These are phyloP conservation scores for Ischnura elegans DNA, from an alignment of 2,888 invertebrate species.

Conservation along the genomic window DNA sequence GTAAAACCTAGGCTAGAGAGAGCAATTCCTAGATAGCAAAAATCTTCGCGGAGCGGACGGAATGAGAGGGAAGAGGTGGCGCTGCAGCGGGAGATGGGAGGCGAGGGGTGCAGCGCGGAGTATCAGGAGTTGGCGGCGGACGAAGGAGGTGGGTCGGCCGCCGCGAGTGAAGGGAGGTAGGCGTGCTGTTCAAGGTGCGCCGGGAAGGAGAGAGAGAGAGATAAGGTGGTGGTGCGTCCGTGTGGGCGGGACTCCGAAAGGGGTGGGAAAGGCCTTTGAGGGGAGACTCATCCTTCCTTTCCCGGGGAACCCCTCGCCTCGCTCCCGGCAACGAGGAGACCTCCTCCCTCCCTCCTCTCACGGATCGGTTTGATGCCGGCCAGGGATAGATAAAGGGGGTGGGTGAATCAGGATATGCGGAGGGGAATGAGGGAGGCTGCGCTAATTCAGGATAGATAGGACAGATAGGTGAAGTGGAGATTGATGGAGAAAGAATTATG, in stretches of 20 bases:
- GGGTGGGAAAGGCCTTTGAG: not conserved
- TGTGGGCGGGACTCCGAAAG: slow-evolving; percentile 8
- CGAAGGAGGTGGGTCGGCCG: not conserved
- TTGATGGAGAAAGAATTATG: not conserved
- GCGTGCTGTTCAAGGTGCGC: slow-evolving; percentile 36
- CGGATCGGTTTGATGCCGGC: slow-evolving; percentile 36
- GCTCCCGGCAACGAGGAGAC: not conserved
- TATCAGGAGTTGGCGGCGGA: not conserved
- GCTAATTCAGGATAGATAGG: not conserved
- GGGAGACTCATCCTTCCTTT: not conserved
- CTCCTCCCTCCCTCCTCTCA: slow-evolving; percentile 27
- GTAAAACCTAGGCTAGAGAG: not conserved
- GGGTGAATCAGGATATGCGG: not conserved
- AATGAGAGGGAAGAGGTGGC: slow-evolving; percentile 1
- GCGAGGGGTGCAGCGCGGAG: not conserved
- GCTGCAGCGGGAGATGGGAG: not conserved
- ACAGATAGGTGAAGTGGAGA: too few species aligned
- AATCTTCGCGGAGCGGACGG: not conserved
- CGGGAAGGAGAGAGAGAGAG: not conserved
- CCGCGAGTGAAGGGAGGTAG: too few species aligned
- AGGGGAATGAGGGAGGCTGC: not conserved
- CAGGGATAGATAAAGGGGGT: not conserved
- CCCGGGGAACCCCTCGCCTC: slow-evolving; percentile 18
- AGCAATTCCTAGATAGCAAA: slow-evolving; percentile 18
- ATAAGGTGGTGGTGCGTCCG: not conserved